phyloP scores from a whole-genome alignment of 2,888 invertebrate genomes.

The Lithophane socia region DNA sequence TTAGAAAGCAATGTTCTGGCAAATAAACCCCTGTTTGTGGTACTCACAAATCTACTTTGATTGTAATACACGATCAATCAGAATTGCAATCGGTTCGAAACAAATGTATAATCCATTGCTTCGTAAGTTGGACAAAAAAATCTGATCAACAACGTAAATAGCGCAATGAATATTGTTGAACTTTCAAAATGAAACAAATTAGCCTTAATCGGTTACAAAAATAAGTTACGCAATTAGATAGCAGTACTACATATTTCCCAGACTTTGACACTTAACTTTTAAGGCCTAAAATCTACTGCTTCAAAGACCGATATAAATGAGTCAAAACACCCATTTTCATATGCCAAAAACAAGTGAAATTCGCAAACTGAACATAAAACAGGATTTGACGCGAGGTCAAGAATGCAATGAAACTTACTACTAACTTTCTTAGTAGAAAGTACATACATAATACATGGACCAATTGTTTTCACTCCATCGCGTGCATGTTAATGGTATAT shows the following conservation, averaged over 20 bases:
- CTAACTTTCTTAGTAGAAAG: conserved; percentile 65
- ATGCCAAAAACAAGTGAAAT: conserved; percentile 50
- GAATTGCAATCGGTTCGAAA: too few relatives aligned
- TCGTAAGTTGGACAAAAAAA: too few relatives aligned
- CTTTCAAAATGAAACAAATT: too few relatives aligned
- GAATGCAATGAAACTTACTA: conserved; percentile 71
- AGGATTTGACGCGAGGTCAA: conserved; percentile 68
- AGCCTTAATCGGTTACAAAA: too few relatives aligned
- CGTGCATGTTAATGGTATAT: conserved; percentile 78
- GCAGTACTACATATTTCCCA: not conserved
- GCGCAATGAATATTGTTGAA: too few relatives aligned
- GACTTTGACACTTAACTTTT: not conserved
- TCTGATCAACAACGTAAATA: too few relatives aligned
- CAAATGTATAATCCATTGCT: too few relatives aligned
- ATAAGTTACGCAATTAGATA: too few relatives aligned
- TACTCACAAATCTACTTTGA: too few relatives aligned
- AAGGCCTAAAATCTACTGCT: not conserved
- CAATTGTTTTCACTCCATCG: conserved; percentile 85
- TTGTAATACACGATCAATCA: too few relatives aligned
- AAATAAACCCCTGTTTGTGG: not conserved
- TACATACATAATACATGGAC: conserved; percentile 69
- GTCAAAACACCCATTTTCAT: conserved; percentile 2
- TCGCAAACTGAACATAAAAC: conserved; percentile 39
- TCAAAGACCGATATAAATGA: not conserved
- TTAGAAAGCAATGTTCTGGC: not conserved